Percentiles rank a stretch among this genome's conserved stretches.
Evolutionary conservation across 2,113 vertebrate species (phyloP).

Genomic region (Odobenus rosmarus): DNA sequence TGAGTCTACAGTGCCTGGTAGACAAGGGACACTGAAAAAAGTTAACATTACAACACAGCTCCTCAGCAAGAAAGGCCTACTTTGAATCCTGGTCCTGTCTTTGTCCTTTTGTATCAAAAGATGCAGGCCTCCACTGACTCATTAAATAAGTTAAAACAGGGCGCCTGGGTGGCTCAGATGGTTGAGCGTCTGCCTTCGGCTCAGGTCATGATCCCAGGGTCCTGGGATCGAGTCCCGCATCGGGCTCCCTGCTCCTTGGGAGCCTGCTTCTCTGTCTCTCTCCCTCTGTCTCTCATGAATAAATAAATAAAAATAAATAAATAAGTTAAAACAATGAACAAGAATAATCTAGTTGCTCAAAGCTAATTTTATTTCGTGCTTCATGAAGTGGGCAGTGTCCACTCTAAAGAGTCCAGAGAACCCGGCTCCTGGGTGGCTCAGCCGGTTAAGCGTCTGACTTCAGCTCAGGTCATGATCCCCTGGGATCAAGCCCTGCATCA

Average conservation of each 20-base stretch:
- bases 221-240: too few relatives aligned
- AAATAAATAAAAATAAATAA: not conserved
- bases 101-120: not conserved
- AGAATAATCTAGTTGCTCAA: not conserved
- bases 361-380: not conserved
- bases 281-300: too few relatives aligned
- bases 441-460: too few relatives aligned
- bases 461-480: too few relatives aligned
- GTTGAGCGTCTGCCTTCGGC: too few relatives aligned
- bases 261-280: too few relatives aligned
- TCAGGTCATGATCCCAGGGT: too few relatives aligned
- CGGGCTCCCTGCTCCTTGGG: too few relatives aligned
- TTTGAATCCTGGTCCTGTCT: not conserved
- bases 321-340: not conserved
- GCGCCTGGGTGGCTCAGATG: too few relatives aligned
- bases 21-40: not conserved
- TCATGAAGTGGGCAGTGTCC: not conserved
- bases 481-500: too few relatives aligned
- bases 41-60: not conserved
- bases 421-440: too few relatives aligned
- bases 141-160: not conserved
- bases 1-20: not conserved
- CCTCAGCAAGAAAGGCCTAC: not conserved
- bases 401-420: not conserved
- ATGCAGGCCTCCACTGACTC: not conserved